Conservation (phyloP, 2,888 invertebrate genomes). For the Deilephila porcellus region DNA sequence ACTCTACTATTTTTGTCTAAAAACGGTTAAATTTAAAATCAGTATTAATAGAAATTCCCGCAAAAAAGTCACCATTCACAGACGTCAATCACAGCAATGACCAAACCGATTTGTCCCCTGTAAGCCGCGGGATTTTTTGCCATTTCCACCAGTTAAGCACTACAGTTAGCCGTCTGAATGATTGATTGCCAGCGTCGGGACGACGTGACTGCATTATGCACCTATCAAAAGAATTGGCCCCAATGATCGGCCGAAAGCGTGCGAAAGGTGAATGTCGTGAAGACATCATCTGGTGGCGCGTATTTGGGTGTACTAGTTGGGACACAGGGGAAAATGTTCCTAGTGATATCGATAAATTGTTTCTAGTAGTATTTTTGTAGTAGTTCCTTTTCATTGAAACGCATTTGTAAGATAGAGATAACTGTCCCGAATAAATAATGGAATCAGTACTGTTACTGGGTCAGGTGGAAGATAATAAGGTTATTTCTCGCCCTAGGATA, state of each 20-base stretch:
- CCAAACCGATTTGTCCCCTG: conserved; percentile 9
- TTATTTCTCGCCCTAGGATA: no score
- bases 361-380: background rate
- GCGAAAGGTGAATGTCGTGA: conserved; percentile 38
- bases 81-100: background rate
- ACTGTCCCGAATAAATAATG: no score
- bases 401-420: no score
- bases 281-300: conserved; percentile 8
- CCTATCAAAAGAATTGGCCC: conserved; percentile 36
- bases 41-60: background rate
- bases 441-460: no score
- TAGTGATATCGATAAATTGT: background rate
- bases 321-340: background rate
- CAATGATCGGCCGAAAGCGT: conserved; percentile 35
- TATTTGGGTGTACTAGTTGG: conserved; percentile 8
- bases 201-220: conserved; percentile 32
- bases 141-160: conserved; percentile 25
- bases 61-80: background rate
- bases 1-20: no score
- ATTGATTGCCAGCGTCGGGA: conserved; percentile 26
- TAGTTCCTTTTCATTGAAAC: background rate
- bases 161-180: conserved; percentile 26
- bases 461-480: no score
- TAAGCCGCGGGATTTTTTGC: conserved; percentile 22
- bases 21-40: background rate